Conservation (phyloP, 2,888 invertebrate species). For the Agriopis aurantiaria region DNA sequence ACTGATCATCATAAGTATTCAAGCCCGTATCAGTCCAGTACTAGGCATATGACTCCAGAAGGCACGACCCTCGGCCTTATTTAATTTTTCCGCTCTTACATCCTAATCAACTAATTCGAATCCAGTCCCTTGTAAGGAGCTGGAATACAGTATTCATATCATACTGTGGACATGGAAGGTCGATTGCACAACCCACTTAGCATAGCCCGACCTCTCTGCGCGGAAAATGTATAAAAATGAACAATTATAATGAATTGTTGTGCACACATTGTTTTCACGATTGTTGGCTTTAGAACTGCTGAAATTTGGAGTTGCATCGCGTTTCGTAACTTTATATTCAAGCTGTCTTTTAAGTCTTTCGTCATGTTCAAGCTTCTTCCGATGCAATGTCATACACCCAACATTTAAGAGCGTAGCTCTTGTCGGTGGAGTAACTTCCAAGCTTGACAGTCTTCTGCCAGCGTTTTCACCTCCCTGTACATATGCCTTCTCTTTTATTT, state of each 20-base stretch:
- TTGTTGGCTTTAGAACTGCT: neutral
- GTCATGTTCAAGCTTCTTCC: too few relatives aligned
- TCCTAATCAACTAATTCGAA: neutral
- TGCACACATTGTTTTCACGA: conserved; percentile 12
- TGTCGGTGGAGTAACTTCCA: too few relatives aligned
- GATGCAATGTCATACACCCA: too few relatives aligned
- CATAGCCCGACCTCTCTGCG: conserved; percentile 31
- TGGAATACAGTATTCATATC: conserved; percentile 18
- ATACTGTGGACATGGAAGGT: conserved; percentile 25
- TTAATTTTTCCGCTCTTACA: neutral
- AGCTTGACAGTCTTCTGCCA: too few relatives aligned
- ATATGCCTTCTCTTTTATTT: too few relatives aligned
- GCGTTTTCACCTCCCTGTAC: too few relatives aligned
- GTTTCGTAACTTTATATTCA: neutral
- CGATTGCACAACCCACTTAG: conserved; percentile 35
- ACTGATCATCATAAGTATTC: too few relatives aligned
- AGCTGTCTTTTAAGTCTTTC: neutral
- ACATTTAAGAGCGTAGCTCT: too few relatives aligned
- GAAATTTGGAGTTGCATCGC: conserved; percentile 8
- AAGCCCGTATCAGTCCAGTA: too few relatives aligned
- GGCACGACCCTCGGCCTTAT: too few relatives aligned
- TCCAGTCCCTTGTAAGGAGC: conserved; percentile 1
- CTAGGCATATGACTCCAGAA: too few relatives aligned
- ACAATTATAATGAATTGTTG: conserved; percentile 27
- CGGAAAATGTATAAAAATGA: conserved; percentile 29